Base-by-base conservation (phyloP, 2,797 vertebrate genomes). In the Anas georgica region DNA sequence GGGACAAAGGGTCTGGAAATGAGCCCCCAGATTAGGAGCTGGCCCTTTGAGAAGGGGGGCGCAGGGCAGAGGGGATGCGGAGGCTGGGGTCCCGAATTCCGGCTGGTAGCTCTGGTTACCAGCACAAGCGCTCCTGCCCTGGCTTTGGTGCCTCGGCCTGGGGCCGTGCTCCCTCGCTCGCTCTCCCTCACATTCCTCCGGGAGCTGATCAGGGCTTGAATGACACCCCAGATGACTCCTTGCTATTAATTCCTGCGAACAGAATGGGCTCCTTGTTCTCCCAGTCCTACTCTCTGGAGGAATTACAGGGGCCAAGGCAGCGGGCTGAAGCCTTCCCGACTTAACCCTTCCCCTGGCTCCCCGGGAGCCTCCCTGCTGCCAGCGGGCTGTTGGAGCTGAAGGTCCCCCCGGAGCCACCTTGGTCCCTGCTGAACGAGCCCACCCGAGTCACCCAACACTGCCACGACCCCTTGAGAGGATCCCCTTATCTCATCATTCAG, bases 181-280 rank as follows among this genome's bases (percentile, higher is more conserved):
- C 94, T 94, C 95, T 90, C 93, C 59, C 96, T 95, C 11, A 4
- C 97, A 98, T 98, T 98, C 98, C 97, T 97, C 97, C 43, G 97
- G 97, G 98, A 98, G 98, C 97, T 84, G 97, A 97, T 98, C 98
- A 97, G 97, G 96, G 96, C 96, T 98, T 98, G 98, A 98, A 98
- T 98, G 98, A 98, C 98, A 98, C 97, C 97, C 98, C 97, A 98
- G 98, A 98, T 98, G 98, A 98, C 97, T 98, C 97, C 97, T 97
- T 97, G 98, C 98, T 98, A 98, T 98, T 98, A 98, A 98, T 98
- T 98, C 98, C 97, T 97, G 93, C 52, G 96, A 97, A 98, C 68
- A 98, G 98, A 98, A 98, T 97, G 96, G 97, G 96, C 95, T 95
- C 97, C 98, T 98, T 98, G 98, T 98, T 98, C 97, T 98, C 93